A percentile compares a stretch with the other conserved stretches of the same genome.
phyloP scores from a whole-genome alignment of 2,888 invertebrate species.

The Leptinotarsa haldemani region DNA sequence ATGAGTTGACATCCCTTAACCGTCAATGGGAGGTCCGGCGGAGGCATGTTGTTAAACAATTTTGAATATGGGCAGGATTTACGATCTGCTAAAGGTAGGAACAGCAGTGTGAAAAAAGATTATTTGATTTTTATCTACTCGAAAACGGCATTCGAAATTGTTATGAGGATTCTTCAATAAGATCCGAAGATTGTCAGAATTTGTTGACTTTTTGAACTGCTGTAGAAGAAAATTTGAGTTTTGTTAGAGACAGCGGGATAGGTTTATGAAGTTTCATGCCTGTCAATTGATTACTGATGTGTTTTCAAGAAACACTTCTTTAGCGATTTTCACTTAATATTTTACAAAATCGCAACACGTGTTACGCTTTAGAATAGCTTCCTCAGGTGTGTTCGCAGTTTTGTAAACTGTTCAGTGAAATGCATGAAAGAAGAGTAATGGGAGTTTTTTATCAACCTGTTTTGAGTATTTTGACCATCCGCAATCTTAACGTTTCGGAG shows the following conservation, averaged over 20 bases:
- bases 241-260: neutral
- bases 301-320: too few relatives aligned
- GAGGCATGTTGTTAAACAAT: constrained; percentile 62
- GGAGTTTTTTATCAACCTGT: too few relatives aligned
- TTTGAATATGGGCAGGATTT: constrained; percentile 49
- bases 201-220: neutral
- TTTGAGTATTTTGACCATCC: too few relatives aligned
- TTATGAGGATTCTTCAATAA: neutral
- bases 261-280: too few relatives aligned
- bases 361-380: too few relatives aligned
- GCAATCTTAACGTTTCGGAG: too few relatives aligned
- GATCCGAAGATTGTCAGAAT: neutral
- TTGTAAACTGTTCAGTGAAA: too few relatives aligned
- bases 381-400: too few relatives aligned
- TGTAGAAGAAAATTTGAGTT: neutral
- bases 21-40: constrained; percentile 60
- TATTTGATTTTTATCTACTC: constrained; percentile 40
- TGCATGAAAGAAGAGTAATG: too few relatives aligned
- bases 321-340: too few relatives aligned
- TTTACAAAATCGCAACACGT: too few relatives aligned
- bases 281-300: too few relatives aligned
- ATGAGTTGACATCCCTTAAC: constrained; percentile 51
- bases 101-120: constrained; percentile 43
- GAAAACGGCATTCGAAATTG: neutral
- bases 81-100: constrained; percentile 45